Evolutionary conservation across 1,140 invertebrate genomes (phyloP).

Genomic region (Hylaeus volcanicus): DNA sequence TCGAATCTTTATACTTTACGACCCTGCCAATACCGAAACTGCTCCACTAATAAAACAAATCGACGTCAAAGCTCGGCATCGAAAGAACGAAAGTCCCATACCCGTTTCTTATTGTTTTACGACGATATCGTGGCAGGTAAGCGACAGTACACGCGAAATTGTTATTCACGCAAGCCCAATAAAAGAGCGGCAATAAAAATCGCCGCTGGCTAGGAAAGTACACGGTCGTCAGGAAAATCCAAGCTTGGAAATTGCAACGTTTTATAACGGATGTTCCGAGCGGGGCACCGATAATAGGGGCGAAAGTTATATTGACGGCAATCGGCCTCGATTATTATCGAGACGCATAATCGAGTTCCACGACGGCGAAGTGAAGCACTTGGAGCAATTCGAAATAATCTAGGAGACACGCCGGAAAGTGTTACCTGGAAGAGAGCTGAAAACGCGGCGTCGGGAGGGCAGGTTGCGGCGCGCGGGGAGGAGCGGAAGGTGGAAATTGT

Average conservation of each 20-base stretch:
- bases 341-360: slow-evolving; percentile 11
- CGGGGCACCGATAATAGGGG: not conserved
- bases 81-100: not conserved
- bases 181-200: slow-evolving; percentile 2
- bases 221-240: not conserved
- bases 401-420: slow-evolving; percentile 16
- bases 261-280: not conserved
- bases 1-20: not conserved
- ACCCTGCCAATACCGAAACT: not conserved
- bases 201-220: not conserved
- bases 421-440: slow-evolving; percentile 17
- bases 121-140: not conserved
- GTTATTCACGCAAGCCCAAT: not conserved
- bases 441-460: not conserved
- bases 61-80: not conserved
- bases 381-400: slow-evolving; percentile 23
- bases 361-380: not conserved
- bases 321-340: slow-evolving; percentile 30
- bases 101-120: not conserved
- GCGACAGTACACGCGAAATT: not conserved
- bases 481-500: slow-evolving; percentile 47
- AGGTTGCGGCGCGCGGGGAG: not conserved
- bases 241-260: not conserved
- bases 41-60: not conserved
- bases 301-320: slow-evolving; percentile 23